These are phyloP conservation scores for Fulica atra DNA, from an alignment of 2,113 vertebrate genomes.

Conservation along the genomic window DNA sequence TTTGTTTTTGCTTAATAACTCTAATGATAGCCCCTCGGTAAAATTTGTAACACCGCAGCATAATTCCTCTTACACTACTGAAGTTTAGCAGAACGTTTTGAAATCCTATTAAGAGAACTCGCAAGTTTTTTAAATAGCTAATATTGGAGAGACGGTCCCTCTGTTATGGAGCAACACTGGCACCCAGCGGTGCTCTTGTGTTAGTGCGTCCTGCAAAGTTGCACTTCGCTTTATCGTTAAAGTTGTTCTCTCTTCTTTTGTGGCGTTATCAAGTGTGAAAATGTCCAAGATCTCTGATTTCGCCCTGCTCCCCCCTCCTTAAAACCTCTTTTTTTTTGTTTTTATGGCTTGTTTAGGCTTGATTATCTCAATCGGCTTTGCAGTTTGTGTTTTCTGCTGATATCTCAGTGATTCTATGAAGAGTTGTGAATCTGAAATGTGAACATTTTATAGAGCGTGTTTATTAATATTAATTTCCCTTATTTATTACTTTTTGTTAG, in stretches of 20 bases:
- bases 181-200: constrained; percentile 2
- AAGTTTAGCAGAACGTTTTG: background rate
- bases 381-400: background rate
- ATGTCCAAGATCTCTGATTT: background rate
- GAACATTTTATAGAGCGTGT: background rate
- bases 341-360: background rate
- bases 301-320: background rate
- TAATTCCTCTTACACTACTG: background rate
- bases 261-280: background rate
- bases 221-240: background rate
- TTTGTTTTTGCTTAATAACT: background rate
- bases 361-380: background rate
- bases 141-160: fast-evolving
- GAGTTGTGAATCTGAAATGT: background rate
- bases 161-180: constrained; percentile 10
- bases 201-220: background rate
- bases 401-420: background rate
- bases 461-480: background rate
- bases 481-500: background rate
- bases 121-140: background rate
- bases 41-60: background rate
- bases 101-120: background rate
- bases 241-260: background rate
- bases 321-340: background rate
- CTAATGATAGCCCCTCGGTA: background rate